A percentile compares a stretch with the other conserved stretches of the same genome.
These are phyloP conservation scores for Holacanthus passer DNA, from an alignment of 2,113 vertebrate species.

Conservation along the genomic window DNA sequence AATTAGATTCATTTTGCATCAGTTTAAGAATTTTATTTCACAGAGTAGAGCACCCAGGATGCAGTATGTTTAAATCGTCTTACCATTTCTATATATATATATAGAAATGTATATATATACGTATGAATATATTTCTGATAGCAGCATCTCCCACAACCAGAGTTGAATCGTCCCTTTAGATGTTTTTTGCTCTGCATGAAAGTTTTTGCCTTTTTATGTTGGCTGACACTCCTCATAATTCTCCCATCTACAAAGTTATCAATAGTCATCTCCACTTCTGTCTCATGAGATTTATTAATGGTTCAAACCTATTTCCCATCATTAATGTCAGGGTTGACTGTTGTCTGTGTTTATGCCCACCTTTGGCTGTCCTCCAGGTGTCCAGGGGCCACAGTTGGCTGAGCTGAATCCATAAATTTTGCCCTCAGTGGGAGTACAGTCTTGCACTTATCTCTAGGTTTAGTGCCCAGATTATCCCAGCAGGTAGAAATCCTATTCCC, in stretches of 20 bases:
- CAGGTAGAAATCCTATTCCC: slow-evolving; percentile 11
- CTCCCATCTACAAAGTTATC: background rate
- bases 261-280: background rate
- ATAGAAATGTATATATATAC: no score
- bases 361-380: background rate
- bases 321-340: background rate
- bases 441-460: slow-evolving; percentile 14
- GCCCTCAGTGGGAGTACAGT: background rate
- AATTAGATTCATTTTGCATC: no score
- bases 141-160: background rate
- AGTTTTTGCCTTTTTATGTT: background rate
- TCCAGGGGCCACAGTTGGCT: background rate
- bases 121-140: background rate
- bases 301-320: background rate
- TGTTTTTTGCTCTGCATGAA: background rate
- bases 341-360: background rate
- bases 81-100: no score
- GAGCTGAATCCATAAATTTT: background rate
- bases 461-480: slow-evolving; percentile 22
- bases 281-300: background rate
- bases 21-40: background rate
- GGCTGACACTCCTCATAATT: background rate
- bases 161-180: background rate
- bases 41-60: background rate
- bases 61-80: background rate